A percentile compares a stretch with the other conserved stretches of the same genome.
Conservation (phyloP, 2,888 invertebrate species). For the Drosophila mimetica region DNA sequence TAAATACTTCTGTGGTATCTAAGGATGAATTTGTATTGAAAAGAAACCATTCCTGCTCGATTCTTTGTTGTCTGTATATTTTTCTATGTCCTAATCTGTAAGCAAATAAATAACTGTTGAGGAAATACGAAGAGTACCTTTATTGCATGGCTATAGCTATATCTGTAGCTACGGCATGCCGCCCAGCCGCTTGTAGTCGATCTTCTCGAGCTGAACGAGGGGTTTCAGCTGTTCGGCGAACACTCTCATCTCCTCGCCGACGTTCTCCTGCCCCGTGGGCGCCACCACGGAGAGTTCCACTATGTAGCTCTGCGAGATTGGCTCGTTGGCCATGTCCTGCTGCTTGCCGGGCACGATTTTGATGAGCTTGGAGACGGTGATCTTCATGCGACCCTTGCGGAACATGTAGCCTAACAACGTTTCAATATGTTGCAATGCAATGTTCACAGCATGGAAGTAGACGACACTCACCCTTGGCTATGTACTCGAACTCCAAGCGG, state of each 20-base stretch:
- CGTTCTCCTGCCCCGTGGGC: constrained; percentile 95
- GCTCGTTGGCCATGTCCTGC: constrained; percentile 89
- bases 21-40: constrained; percentile 1
- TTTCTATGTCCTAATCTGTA: constrained; percentile 5
- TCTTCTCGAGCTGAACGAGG: constrained; percentile 95
- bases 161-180: constrained; percentile 65
- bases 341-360: constrained; percentile 91
- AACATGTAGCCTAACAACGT: constrained; percentile 90
- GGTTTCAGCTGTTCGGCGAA: constrained; percentile 98
- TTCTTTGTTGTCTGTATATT: constrained; percentile 2
- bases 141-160: constrained; percentile 40
- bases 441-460: too few relatives aligned
- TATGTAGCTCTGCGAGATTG: constrained; percentile 95
- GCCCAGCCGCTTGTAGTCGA: constrained; percentile 92
- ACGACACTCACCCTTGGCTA: constrained; percentile 89
- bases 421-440: background rate
- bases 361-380: constrained; percentile 97
- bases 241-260: constrained; percentile 97
- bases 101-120: constrained; percentile 18
- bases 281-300: constrained; percentile 95
- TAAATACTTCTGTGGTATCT: constrained; percentile 1
- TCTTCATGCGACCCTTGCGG: constrained; percentile 98
- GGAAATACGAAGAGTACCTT: constrained; percentile 1
- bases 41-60: constrained; percentile 6
- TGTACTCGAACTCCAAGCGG: constrained; percentile 96